Conservation (phyloP, 2,797 vertebrate species). For the Avahi laniger region DNA sequence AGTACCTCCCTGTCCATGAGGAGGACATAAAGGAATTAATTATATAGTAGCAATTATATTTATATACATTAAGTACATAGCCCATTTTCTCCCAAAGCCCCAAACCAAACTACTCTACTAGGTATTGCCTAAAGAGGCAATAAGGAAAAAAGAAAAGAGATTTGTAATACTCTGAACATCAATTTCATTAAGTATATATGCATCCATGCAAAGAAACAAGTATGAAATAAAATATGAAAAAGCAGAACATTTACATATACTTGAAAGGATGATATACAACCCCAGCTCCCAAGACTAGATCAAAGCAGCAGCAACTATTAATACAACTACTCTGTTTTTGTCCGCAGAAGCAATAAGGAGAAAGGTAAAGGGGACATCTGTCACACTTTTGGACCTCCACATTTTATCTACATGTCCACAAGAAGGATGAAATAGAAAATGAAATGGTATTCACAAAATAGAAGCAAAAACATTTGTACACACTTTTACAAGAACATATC, state of each 20-base stretch:
- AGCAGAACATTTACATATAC: not conserved
- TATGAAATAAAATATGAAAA: slow-evolving; percentile 28
- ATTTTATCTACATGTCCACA: not conserved
- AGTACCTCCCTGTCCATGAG: not conserved
- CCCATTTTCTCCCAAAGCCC: not conserved
- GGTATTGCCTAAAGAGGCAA: not conserved
- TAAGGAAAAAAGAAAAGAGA: slow-evolving; percentile 7
- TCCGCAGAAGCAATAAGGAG: not conserved
- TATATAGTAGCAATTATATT: slow-evolving; percentile 27
- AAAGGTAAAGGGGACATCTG: not conserved
- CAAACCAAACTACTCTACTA: slow-evolving; percentile 20
- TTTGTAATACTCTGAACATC: not conserved
- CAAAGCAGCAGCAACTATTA: not conserved
- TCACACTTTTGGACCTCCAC: not conserved
- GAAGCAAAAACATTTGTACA: not conserved
- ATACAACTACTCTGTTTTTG: not conserved
- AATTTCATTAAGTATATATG: not conserved
- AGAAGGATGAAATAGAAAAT: not conserved
- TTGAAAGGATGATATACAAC: not conserved
- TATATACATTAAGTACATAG: not conserved
- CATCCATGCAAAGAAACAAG: not conserved
- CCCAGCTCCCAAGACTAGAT: not conserved
- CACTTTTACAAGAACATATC: not conserved
- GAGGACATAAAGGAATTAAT: too few species aligned
- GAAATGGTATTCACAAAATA: not conserved